Base-by-base conservation (phyloP, 2,888 invertebrate species). In the Drosophila bunnanda region DNA sequence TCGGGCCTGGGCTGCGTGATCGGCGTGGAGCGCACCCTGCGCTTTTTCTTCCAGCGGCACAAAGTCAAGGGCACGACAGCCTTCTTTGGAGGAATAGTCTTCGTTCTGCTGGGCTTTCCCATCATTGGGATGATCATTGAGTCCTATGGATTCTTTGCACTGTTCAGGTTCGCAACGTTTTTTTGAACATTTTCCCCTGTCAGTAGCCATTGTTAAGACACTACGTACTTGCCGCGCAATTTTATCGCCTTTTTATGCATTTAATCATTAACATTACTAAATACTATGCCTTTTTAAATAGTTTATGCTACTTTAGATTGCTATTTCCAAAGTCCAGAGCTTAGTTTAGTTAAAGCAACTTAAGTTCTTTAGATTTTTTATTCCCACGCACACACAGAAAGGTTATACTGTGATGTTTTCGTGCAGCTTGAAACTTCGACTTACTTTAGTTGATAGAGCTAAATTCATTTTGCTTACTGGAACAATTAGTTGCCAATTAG, bases 21-120 rank as follows among this genome's bases (percentile, higher is more conserved):
- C 90, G 99, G 99, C 2, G 94, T 99, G 30, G 97, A 98, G 92
- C 93, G 99, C 90, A 99, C 99, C 9, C 96, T 99, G 89, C 95
- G 97, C 90, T 99, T 99, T 93, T 99, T 99, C 94, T 99, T 99
- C 93, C 99, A 99, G 93, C 93, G 95, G 78, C 98, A 99, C 92
- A 99, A 99, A 94, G 93, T 97, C 57, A 98, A 96, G 94, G 99
- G 97, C 0, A 96, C 97, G 0, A 93, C 95, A 1, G 96, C 97
- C 0, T 99, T 99, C 93, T 96, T 99, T 90, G 97, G 97, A 15
- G 99, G 99, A 2, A 97, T 99, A 81, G 92, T 96, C 7, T 94
- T 99, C 56, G 99, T 99, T 30, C 94, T 99, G 13, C 92, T 98
- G 38, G 99, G 99, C 12, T 99, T 97, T 96, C 99, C 99, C 0